A percentile compares a stretch with the other conserved stretches of the same genome.
Evolutionary conservation across 1,140 invertebrate species (phyloP).

Genomic region (Conus betulinus): DNA sequence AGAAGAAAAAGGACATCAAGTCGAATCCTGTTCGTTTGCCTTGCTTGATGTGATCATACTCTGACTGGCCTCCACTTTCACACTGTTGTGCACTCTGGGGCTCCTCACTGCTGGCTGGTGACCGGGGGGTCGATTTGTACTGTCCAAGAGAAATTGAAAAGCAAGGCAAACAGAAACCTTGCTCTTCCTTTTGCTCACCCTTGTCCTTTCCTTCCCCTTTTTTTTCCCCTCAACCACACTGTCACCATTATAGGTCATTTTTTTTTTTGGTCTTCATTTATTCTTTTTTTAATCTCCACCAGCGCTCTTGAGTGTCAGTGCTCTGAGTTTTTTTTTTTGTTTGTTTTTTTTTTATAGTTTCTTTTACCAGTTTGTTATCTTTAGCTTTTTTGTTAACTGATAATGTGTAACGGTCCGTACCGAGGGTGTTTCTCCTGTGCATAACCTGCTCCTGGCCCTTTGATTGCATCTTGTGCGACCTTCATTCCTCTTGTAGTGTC

Average conservation of each 20-base stretch:
- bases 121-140: background rate
- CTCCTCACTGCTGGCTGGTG: conserved; percentile 20
- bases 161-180: background rate
- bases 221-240: background rate
- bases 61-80: conserved; percentile 50
- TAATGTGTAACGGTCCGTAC: no score
- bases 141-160: background rate
- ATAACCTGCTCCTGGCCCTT: no score
- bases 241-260: background rate
- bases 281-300: no score
- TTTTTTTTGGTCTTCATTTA: no score
- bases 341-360: background rate
- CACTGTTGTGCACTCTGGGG: conserved; percentile 62
- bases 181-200: background rate
- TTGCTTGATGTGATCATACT: background rate
- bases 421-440: no score
- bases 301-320: no score
- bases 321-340: background rate
- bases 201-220: background rate
- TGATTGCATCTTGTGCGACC: no score
- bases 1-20: background rate
- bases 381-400: no score
- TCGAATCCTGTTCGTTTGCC: background rate
- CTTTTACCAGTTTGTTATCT: background rate
- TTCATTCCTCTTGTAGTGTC: no score